Evolutionary conservation across 1,140 invertebrate genomes (phyloP), one percentile per base, ranked within the genome.

Genomic region (Lordiphosa collinella): DNA sequence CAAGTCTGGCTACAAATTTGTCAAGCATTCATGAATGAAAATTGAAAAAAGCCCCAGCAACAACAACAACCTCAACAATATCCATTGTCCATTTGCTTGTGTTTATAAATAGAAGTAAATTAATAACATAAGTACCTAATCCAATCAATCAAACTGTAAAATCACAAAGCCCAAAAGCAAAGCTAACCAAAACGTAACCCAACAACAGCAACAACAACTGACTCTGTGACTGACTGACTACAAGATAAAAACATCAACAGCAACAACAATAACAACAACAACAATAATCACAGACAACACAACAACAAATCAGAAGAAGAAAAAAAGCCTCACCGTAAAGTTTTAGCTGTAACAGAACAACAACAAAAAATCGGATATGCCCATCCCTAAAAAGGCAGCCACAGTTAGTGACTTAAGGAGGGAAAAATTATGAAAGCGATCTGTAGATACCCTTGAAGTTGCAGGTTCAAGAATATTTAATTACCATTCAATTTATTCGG

Each of bases 51-150:
- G 22, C 29, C 35, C 37, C 49, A 46, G 47, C 63, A 49, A 43
- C 48, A 47, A 64, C 22, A 41, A 36, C 53, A 49, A 37, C 25
- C 46, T 32, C 40, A 36, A 64, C 50, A 54, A 66, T 60, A 38
- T 60, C 70, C 75, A 82, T 76, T 82, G 78, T 76, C 72, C 79
- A 55, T 60, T 66, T 60, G 78, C 72, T 69, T 84, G 78, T 78
- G 75, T 78, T 70, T 84, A 84, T 69, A 84, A 84, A 84, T 84
- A 84, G 78, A 84, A 78, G 72, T 84, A 84, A 84, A 84, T 84
- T 84, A 84, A 84, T 84, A 84, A 84, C 78, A 84, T 84, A 84
- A 84, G 79, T 84, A 84, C 79, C 79, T 84, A 84, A 84, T 84
- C 79, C 79, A 84, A 84, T 84, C 79, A 84, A 84, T 84, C 79